phyloP scores from a whole-genome alignment of 2,888 invertebrate species.

The Parthenolecanium corni region DNA sequence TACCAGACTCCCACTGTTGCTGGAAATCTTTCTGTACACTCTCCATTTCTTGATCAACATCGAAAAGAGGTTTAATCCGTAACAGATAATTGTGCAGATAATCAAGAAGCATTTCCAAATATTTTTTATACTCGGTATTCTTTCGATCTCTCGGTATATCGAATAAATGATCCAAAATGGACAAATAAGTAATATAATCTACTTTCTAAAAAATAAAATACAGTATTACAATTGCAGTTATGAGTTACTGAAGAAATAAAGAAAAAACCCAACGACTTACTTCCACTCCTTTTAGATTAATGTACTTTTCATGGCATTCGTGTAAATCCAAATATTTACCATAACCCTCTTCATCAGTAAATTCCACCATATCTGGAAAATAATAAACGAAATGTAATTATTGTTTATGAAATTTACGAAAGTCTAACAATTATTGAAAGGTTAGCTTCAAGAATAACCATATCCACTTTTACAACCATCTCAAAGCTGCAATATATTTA shows the following conservation, averaged over 20 bases:
- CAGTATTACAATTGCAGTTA: no score
- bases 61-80: conserved; percentile 74
- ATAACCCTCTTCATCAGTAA: conserved; percentile 98
- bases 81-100: conserved; percentile 74
- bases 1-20: conserved; percentile 75
- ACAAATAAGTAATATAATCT: conserved; percentile 91
- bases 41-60: conserved; percentile 67
- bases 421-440: no score
- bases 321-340: conserved; percentile 96
- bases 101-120: conserved; percentile 67
- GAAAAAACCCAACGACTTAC: not conserved
- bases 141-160: conserved; percentile 87
- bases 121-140: conserved; percentile 75
- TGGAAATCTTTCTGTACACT: conserved; percentile 68
- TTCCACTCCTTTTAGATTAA: conserved; percentile 93
- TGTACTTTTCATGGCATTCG: conserved; percentile 88
- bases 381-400: conserved; percentile 33
- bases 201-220: conserved; percentile 49
- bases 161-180: conserved; percentile 87
- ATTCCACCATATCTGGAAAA: conserved; percentile 67
- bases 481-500: no score
- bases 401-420: conserved; percentile 1
- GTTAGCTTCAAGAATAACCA: no score
- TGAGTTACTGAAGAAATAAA: not conserved
- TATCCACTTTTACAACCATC: no score